phyloP scores from a whole-genome alignment of 2,113 vertebrate species.

The Bubo scandiacus region DNA sequence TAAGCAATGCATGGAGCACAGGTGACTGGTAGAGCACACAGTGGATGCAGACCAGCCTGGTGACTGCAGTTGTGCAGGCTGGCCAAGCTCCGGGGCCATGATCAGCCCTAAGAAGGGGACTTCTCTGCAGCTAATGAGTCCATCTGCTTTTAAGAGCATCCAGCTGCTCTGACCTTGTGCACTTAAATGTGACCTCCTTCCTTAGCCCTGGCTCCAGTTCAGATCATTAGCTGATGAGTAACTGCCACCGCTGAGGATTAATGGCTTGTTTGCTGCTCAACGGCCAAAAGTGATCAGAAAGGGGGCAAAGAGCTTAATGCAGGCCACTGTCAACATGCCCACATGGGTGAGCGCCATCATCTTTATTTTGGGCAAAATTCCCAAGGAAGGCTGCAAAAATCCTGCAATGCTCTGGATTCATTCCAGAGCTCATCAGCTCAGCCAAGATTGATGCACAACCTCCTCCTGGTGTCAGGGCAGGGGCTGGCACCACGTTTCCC shows the following conservation, averaged over 20 bases:
- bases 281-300: conserved; percentile 23
- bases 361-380: background rate
- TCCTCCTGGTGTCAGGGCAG: background rate
- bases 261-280: conserved; percentile 16
- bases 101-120: background rate
- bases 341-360: accelerated
- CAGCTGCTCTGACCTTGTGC: conserved; percentile 15
- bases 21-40: background rate
- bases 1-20: background rate
- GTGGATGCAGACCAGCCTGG: background rate
- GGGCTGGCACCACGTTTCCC: accelerated
- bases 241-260: background rate
- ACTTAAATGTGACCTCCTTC: background rate
- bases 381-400: background rate
- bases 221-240: conserved; percentile 41
- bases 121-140: background rate
- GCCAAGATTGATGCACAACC: background rate
- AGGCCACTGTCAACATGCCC: background rate
- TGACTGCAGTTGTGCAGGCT: background rate
- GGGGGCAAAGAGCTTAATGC: background rate
- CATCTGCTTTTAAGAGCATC: background rate
- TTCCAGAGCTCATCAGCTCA: background rate
- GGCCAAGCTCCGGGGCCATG: background rate
- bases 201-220: background rate
- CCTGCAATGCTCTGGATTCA: background rate